These are phyloP conservation scores for Chrysodeixis includens DNA, from an alignment of 2,888 invertebrate species.

Conservation along the genomic window DNA sequence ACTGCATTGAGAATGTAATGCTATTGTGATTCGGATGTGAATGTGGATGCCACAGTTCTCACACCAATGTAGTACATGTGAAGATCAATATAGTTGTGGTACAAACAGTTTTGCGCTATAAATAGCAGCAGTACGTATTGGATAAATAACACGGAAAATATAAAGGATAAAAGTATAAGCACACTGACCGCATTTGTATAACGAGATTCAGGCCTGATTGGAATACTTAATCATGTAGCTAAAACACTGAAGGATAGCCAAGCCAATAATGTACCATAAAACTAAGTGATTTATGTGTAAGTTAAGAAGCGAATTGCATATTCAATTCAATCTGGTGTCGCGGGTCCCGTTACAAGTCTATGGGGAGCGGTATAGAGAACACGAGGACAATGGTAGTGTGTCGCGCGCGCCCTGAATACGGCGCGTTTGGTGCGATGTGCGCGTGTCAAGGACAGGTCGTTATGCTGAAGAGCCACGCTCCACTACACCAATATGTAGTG, in stretches of 20 bases:
- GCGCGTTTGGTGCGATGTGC: constrained; percentile 28
- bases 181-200: not conserved
- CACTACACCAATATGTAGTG: constrained; percentile 40
- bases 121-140: no score
- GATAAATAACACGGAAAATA: not conserved
- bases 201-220: not conserved
- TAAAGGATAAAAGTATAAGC: no score
- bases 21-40: not conserved
- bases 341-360: constrained; percentile 44
- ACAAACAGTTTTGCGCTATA: no score
- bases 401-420: constrained; percentile 70
- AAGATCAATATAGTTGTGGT: not conserved
- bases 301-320: not conserved
- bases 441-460: constrained; percentile 60
- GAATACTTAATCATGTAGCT: not conserved
- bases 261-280: not conserved
- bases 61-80: not conserved
- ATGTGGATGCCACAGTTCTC: not conserved
- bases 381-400: constrained; percentile 56
- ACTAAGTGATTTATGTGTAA: not conserved
- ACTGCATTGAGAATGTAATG: constrained; percentile 11
- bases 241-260: not conserved
- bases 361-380: constrained; percentile 46
- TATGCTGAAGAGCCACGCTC: constrained; percentile 28
- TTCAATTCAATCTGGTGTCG: constrained; percentile 21